Evolutionary conservation across 2,113 vertebrate species (phyloP).

Genomic region (Tenrec ecaudatus): DNA sequence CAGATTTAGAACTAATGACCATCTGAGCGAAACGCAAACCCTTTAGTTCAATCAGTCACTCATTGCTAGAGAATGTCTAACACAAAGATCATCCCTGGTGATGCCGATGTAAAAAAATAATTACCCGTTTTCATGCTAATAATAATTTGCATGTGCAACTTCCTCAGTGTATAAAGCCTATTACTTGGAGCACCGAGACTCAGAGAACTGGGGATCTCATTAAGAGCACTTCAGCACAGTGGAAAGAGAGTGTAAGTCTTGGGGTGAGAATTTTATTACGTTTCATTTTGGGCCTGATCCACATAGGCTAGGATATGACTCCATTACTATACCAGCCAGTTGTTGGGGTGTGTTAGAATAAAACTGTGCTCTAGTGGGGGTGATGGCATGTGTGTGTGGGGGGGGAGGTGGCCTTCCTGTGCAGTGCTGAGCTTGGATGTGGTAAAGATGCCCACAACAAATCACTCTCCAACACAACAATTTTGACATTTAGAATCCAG

Average conservation of each 20-base stretch:
- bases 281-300: neutral
- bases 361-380: neutral
- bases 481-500: neutral
- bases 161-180: neutral
- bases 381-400: too few relatives aligned
- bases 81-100: constrained; percentile 72
- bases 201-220: constrained; percentile 45
- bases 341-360: neutral
- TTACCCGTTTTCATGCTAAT: constrained; percentile 70
- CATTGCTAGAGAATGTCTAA: constrained; percentile 67
- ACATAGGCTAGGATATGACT: neutral
- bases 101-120: constrained; percentile 74
- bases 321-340: neutral
- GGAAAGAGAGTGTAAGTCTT: constrained; percentile 9
- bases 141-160: constrained; percentile 62
- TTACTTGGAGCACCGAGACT: neutral
- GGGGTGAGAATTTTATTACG: neutral
- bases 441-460: neutral
- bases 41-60: constrained; percentile 64
- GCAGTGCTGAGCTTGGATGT: neutral
- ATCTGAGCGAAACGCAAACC: constrained; percentile 58
- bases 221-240: neutral
- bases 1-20: constrained; percentile 66
- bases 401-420: neutral
- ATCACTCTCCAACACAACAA: neutral